A percentile compares a stretch with the other conserved stretches of the same genome.
Conservation (phyloP, 2,113 vertebrate genomes). For the Lathamus discolor region DNA sequence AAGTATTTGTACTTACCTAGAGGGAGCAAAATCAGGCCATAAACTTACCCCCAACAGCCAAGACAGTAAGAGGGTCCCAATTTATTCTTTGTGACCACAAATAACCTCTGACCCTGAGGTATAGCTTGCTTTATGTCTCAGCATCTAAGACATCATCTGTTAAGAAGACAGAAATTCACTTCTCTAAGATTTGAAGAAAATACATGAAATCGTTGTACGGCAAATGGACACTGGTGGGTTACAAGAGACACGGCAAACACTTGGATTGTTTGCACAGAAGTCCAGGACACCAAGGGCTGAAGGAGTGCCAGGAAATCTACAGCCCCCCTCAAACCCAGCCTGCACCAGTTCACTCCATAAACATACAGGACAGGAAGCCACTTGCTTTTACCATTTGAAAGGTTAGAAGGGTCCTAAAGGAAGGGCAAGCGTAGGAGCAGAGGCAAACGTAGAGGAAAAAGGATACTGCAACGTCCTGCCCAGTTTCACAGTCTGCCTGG, state of each 20-base stretch:
- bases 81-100: not conserved
- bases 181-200: not conserved
- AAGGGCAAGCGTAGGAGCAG: constrained; percentile 59
- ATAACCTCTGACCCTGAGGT: not conserved
- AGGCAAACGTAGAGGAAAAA: constrained; percentile 63
- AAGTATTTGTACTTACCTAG: not conserved
- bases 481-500: not conserved
- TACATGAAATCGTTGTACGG: accelerated
- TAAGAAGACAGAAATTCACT: not conserved
- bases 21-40: constrained; percentile 23
- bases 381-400: constrained; percentile 60
- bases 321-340: constrained; percentile 26
- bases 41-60: not conserved
- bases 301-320: constrained; percentile 37
- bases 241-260: not conserved
- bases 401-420: constrained; percentile 61
- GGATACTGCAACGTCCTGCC: constrained; percentile 56
- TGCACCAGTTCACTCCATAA: constrained; percentile 35
- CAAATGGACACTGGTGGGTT: not conserved
- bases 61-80: not conserved
- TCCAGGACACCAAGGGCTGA: not conserved
- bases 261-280: not conserved
- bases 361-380: constrained; percentile 50
- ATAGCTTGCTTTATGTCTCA: not conserved
- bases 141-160: not conserved